phyloP scores from a whole-genome alignment of 2,888 invertebrate genomes.

The Nomada hirtipes region DNA sequence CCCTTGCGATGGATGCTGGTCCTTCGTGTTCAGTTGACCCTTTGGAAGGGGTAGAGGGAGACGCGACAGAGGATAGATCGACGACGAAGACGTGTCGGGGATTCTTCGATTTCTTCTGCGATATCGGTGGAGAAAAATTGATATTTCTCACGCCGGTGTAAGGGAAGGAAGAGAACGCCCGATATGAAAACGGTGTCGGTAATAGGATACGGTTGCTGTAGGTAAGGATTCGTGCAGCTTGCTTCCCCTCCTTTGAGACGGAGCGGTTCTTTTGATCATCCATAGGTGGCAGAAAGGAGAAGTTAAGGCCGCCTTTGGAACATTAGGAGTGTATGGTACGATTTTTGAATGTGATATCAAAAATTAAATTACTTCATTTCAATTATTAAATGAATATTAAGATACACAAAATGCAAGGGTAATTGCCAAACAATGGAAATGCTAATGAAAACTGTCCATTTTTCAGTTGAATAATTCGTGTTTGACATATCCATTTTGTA shows the following conservation, averaged over 20 bases:
- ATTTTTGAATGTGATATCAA: not conserved
- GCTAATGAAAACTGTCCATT: too few species aligned
- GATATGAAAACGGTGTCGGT: constrained; percentile 34
- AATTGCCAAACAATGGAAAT: too few species aligned
- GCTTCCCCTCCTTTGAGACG: not conserved
- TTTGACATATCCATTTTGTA: too few species aligned
- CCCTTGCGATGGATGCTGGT: not conserved
- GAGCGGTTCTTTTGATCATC: constrained; percentile 16
- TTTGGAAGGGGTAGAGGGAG: not conserved
- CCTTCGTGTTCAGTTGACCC: not conserved
- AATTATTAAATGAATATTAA: too few species aligned
- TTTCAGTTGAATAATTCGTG: too few species aligned
- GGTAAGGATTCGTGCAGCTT: constrained; percentile 1
- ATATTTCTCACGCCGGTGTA: not conserved
- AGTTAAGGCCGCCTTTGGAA: not conserved
- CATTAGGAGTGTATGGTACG: not conserved
- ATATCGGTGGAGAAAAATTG: not conserved
- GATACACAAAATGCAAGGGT: too few species aligned
- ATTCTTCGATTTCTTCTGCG: not conserved
- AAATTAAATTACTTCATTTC: too few species aligned
- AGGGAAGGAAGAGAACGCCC: constrained; percentile 39
- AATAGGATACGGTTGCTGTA: constrained; percentile 2
- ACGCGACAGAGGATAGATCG: too few species aligned
- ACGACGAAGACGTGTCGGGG: not conserved
- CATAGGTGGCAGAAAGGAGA: constrained; percentile 52